phyloP scores from a whole-genome alignment of 2,888 invertebrate species.

The Rhamnusium bicolor region DNA sequence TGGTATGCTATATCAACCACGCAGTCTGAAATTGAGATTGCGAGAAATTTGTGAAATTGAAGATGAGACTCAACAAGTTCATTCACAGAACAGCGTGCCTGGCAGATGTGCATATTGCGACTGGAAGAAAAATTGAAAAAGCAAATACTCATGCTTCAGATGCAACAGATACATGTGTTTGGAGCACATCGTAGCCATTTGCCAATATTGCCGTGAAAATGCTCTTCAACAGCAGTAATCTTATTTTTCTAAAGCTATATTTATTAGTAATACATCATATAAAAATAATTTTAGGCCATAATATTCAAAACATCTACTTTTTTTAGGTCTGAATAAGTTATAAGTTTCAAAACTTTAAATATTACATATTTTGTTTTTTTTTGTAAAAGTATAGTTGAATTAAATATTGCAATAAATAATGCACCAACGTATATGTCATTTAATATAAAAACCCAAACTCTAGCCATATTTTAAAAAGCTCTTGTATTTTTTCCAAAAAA shows the following conservation, averaged over 20 bases:
- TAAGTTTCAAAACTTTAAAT: neutral
- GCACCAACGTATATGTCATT: no score
- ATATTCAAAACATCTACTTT: neutral
- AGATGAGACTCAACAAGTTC: no score
- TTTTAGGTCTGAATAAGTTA: neutral
- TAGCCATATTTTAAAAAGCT: no score
- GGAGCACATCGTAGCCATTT: neutral
- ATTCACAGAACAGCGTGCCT: no score
- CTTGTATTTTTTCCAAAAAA: no score
- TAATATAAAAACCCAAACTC: no score
- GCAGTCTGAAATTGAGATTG: neutral
- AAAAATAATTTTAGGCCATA: slow-evolving; percentile 1
- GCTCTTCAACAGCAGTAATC: neutral
- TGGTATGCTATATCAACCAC: neutral
- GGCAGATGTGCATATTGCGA: no score
- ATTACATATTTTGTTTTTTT: neutral
- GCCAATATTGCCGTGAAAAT: neutral
- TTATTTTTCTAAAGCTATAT: neutral
- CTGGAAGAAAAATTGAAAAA: no score
- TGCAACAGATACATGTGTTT: neutral
- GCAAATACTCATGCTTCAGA: neutral
- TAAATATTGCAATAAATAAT: no score
- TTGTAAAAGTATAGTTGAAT: no score
- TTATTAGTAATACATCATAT: neutral
- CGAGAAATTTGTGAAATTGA: no score